Base-by-base conservation (phyloP, 2,113 vertebrate genomes). In the rabbit (Oryctolagus cuniculus) region DNA sequence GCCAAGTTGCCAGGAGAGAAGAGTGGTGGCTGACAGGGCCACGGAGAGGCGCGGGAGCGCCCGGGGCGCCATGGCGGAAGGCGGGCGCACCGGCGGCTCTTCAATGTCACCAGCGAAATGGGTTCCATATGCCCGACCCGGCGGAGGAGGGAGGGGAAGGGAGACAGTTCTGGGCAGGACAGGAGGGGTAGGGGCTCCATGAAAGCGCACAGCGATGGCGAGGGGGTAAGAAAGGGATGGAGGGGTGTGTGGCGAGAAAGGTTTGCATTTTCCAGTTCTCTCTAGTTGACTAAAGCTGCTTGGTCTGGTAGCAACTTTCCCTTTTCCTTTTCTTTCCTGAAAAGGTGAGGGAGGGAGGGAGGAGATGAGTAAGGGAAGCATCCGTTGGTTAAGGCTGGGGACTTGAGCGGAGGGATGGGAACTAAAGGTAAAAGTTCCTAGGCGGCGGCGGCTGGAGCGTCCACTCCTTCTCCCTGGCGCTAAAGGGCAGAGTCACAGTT, bases 101-200 rank as follows among this genome's bases (percentile, higher is more conserved):
- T 98, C 98, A 98, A 96, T 98, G 98, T 98, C 98, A 98, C 97
- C 96, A 95, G 96, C 96, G 94, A 97, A 98, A 98, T 98, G 97
- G 98, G 98, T 98, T 98, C 98, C 98, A 98, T 98, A 98, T 98
- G 98, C 98, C 97, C 31, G 24, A 51, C 95, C 81, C 61, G 36
- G 95, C 77, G 9, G 90, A 87, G 92, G 80, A 78, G 93, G 95
- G 96, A 88, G 90, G 94, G 95, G 78, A 89, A 53, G 53, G 72
- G 44, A 81, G 70, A 80, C 69, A 53, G 66, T 80, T 90, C 80
- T 63, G 93, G 78, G 90, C 93, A 6, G 89, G 82, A 91, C 87
- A 1, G 88, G 90, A 44, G 69, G 49, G 79, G 85, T 34, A 69
- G 77, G 2, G 53, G 84, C 22, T 44, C 44, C 44, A 44, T 44